Base-by-base conservation (phyloP, 2,797 vertebrate species). In the Malurus splendens region DNA sequence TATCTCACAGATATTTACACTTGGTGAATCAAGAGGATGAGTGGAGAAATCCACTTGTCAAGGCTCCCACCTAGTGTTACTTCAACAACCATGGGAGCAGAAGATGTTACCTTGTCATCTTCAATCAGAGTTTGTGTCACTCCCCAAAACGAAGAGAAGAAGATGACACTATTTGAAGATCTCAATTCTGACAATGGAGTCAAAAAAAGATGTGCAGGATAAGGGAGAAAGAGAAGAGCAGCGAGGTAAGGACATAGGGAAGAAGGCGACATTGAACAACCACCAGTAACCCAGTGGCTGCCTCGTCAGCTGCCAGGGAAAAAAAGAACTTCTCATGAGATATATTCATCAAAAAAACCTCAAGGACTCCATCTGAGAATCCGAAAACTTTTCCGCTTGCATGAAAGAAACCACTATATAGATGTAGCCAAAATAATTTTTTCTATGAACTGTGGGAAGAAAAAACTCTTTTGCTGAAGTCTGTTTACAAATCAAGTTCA, bases 281-380 rank as follows among this genome's bases (percentile, higher is more conserved):
- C 39, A 50, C 41, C 7, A 18, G 64, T 39, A 90, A 47, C 28
- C 76, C 71, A 71, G 68, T 36, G 57, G 47, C 65, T 82, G 75
- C 72, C 68, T 87, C 0, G 0, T 75, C 78, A 88, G 52, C n/a
- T 85, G 36, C 82, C 57, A 88, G 84, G 72, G 86, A 64, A 92
- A 93, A 86, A 85, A 48, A 1, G 0, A 71, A 51, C 84, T 91
- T 91, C 90, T 90, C 72, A 93, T 75, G 86, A 85, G 65, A 86
- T n/a, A 52, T 82, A 90, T 90, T 92, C 84, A 88, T 90, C 90
- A 91, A 82, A 72, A 89, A 92, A 94, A 93, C 87, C 78, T 95
- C 83, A 94, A 90, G 64, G 56, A 71, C 83, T 91, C 36, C 77
- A 93, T 66, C 45, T 70, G 77, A 90, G 71, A 81, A 94, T 78